Conservation (phyloP, 1,140 invertebrate species). For the Oncopodura yosiiana region DNA sequence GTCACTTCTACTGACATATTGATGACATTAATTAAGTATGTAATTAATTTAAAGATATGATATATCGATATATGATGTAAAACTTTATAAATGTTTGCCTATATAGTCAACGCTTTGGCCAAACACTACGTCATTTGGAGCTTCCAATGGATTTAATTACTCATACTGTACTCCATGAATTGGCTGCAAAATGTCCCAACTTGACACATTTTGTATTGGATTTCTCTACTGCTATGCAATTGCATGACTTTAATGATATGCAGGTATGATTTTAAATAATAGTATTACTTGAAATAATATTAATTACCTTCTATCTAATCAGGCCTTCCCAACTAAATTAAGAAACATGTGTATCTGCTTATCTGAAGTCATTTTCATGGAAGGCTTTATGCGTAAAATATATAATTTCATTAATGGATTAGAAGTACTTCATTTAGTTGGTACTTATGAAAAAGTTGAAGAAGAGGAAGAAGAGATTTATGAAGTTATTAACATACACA, state of each 20-base stretch:
- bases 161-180: constrained; percentile 90
- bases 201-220: constrained; percentile 95
- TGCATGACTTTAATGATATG: constrained; percentile 99
- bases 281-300: no score
- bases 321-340: constrained; percentile 94
- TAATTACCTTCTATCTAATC: constrained; percentile 19
- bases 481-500: constrained; percentile 98
- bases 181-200: constrained; percentile 94
- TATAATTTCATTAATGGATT: constrained; percentile 99
- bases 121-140: constrained; percentile 88
- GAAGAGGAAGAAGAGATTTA: constrained; percentile 99
- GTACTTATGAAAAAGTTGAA: constrained; percentile 98
- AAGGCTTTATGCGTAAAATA: constrained; percentile 99
- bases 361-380: constrained; percentile 99
- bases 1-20: constrained; percentile 72
- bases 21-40: constrained; percentile 64
- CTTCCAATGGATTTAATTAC: constrained; percentile 96
- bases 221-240: constrained; percentile 96
- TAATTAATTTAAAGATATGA: background rate
- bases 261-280: no score
- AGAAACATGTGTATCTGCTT: constrained; percentile 93
- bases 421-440: constrained; percentile 96
- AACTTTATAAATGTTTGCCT: no score
- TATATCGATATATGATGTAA: background rate
- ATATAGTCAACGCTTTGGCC: constrained; percentile 72